Evolutionary conservation across 2,113 vertebrate genomes (phyloP).

Genomic region (Anser brachyrhynchus): DNA sequence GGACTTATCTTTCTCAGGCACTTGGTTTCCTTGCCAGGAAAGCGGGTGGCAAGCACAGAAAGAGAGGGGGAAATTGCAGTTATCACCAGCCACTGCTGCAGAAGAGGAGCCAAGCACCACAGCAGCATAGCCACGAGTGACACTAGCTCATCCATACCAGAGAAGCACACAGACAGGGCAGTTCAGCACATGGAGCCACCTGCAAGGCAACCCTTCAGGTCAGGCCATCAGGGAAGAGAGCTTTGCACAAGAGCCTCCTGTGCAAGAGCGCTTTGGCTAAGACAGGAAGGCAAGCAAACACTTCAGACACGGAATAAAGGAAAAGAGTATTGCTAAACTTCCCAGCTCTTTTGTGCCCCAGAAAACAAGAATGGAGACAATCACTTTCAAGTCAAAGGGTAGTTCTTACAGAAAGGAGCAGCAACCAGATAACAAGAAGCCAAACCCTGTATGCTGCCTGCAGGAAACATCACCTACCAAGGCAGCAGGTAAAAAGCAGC

Average conservation of each 20-base stretch:
- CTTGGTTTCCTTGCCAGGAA: background rate
- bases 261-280: background rate
- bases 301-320: background rate
- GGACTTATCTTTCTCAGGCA: background rate
- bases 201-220: background rate
- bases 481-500: background rate
- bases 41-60: background rate
- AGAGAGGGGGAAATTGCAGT: background rate
- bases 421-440: background rate
- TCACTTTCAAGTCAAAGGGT: background rate
- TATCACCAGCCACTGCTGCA: background rate
- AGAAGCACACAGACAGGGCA: background rate
- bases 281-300: slow-evolving; percentile 2
- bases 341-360: background rate
- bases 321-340: background rate
- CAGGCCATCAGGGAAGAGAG: background rate
- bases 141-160: background rate
- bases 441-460: background rate
- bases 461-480: background rate
- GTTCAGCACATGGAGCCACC: background rate
- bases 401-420: background rate
- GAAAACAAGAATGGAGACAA: background rate
- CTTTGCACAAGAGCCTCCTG: background rate
- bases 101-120: background rate
- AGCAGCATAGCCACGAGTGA: background rate